Conservation (phyloP, 2,888 invertebrate species). For the Tinea pellionella region DNA sequence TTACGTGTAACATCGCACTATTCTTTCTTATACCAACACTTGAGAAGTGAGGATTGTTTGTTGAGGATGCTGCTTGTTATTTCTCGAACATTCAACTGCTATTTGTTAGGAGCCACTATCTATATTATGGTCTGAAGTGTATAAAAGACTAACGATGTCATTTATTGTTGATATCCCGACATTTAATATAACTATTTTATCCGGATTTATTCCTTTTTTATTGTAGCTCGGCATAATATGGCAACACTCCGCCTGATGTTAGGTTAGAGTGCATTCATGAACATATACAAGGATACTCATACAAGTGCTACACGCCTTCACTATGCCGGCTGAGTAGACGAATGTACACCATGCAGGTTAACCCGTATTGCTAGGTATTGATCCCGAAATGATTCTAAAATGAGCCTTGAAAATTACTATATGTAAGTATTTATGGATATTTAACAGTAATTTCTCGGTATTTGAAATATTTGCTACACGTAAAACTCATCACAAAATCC, state of each 20-base stretch:
- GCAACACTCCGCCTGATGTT: no score
- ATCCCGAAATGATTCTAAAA: no score
- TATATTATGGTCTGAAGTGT: neutral
- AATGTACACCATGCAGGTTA: no score
- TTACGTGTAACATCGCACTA: neutral
- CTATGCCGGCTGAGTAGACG: no score
- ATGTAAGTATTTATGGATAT: neutral
- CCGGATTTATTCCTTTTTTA: no score
- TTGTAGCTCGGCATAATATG: no score
- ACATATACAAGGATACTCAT: no score
- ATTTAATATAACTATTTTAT: no score
- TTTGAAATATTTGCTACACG: neutral
- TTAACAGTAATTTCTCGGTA: neutral
- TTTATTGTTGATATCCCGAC: neutral
- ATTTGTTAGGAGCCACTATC: neutral
- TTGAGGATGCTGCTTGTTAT: constrained; percentile 16
- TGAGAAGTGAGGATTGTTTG: constrained; percentile 16
- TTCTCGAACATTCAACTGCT: constrained; percentile 27
- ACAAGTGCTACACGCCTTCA: no score
- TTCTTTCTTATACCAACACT: neutral
- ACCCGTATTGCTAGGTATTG: no score
- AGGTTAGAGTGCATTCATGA: no score
- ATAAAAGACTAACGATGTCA: neutral
- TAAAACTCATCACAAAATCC: neutral
- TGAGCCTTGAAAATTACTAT: neutral